Percentiles rank a stretch among this genome's conserved stretches.
phyloP scores from a whole-genome alignment of 2,888 invertebrate species.

The Liopterus haemorrhoidalis region DNA sequence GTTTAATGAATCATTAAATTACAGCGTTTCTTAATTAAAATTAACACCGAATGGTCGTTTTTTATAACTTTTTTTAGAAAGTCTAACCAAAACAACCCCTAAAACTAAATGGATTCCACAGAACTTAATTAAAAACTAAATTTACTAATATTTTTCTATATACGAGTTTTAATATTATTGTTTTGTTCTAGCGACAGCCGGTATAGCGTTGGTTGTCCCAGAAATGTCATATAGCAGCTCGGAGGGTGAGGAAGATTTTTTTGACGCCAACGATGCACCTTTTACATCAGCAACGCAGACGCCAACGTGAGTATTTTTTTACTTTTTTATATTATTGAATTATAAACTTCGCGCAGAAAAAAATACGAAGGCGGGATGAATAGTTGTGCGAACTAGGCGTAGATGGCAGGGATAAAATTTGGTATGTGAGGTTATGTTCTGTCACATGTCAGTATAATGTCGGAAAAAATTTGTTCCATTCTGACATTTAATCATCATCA shows the following conservation, averaged over 20 bases:
- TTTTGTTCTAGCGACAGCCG: slow-evolving; percentile 20
- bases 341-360: not conserved
- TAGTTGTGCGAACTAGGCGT: not conserved
- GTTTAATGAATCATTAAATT: too few species aligned
- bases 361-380: not conserved
- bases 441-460: too few species aligned
- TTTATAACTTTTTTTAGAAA: too few species aligned
- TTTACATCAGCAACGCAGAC: slow-evolving; percentile 46
- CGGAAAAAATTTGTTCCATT: too few species aligned
- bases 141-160: not conserved
- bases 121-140: not conserved
- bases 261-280: slow-evolving; percentile 78
- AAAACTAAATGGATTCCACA: too few species aligned
- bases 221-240: slow-evolving; percentile 96
- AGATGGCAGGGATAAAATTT: too few species aligned
- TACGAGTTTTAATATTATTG: slow-evolving; percentile 1
- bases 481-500: too few species aligned
- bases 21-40: too few species aligned
- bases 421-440: too few species aligned
- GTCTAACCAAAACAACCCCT: too few species aligned
- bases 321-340: not conserved
- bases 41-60: too few species aligned
- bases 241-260: slow-evolving; percentile 92
- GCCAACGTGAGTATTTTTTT: slow-evolving; percentile 43
- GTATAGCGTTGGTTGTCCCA: slow-evolving; percentile 67